Evolutionary conservation across 2,888 invertebrate species (phyloP), one percentile per base, ranked within the genome.

Genomic region (Halictus quadricinctus): DNA sequence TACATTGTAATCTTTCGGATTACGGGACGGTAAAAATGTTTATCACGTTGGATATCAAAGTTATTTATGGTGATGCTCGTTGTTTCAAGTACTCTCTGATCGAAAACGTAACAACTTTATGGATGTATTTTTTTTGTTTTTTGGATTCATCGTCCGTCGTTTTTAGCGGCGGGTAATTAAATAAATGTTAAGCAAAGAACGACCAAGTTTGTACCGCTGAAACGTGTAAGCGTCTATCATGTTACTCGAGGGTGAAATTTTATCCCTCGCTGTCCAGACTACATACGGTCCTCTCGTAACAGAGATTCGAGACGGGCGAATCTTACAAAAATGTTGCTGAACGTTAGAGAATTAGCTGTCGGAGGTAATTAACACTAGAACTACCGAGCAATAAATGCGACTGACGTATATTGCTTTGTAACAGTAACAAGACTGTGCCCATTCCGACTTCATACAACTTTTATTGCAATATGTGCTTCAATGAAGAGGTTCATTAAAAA

Each of bases 231-330:
- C 50, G 50, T 36, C 72, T 73, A 73, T 73, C 72, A 36, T 73
- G 36, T 73, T 73, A 73, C 72, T 12, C 48, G 72, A 73, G 72
- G 72, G 50, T 73, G 72, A 73, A 73, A 73, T 73, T 73, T 50
- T 29, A 73, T 73, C 72, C 21, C 36, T 50, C 29, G 50, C 50
- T 21, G 72, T 50, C 72, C 46, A 48, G 48, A 29, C 72, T 18
- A 36, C 29, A 29, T 29, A 29, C 72, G 29, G 48, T 48, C 72
- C 25, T 72, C 72, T 50, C 21, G 50, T 50, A 69, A 69, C 72
- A 21, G 72, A 50, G 72, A 73, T 73, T 50, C 72, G 29, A 73
- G 72, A 29, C 21, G 21, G 29, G 36, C 50, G 50, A 36, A 73
- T 36, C 72, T 73, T 73, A n/a, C n/a, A 36, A 21, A 69, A 43